Percentiles rank a stretch among this genome's conserved stretches.
Conservation (phyloP, 1,140 invertebrate species). For the Nylanderia fulva region DNA sequence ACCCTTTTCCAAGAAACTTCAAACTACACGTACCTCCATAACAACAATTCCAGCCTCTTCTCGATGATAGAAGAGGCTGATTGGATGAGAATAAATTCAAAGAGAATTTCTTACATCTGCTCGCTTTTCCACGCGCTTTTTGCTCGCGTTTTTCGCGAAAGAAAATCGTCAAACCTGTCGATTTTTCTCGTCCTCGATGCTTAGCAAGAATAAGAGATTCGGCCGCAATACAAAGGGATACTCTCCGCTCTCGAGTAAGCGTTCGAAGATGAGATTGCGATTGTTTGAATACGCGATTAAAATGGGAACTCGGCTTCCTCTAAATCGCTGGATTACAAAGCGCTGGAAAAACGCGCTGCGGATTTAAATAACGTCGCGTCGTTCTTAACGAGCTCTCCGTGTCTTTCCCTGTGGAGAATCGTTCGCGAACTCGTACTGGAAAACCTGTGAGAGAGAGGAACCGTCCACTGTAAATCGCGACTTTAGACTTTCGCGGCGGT, state of each 20-base stretch:
- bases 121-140: background rate
- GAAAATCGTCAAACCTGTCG: conserved; percentile 2
- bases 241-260: background rate
- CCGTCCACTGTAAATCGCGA: conserved; percentile 4
- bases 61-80: background rate
- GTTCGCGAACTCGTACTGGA: background rate
- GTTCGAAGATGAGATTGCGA: conserved; percentile 1
- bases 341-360: conserved; percentile 19
- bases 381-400: background rate
- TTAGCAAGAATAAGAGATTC: background rate
- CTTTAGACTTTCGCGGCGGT: conserved; percentile 9
- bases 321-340: conserved; percentile 32
- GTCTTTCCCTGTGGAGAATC: too few species aligned
- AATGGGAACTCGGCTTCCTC: background rate
- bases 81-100: conserved; percentile 35
- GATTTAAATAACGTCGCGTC: conserved; percentile 20
- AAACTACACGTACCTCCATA: conserved; percentile 44
- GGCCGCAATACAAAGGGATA: background rate
- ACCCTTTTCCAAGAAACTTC: conserved; percentile 5
- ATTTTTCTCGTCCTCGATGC: conserved; percentile 21
- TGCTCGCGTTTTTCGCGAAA: background rate
- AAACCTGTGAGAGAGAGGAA: background rate
- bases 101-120: background rate
- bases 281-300: conserved; percentile 44
- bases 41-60: background rate